These are phyloP conservation scores for Blastomussa wellsi DNA, from an alignment of 92 coral and sea anemone genomes.

Conservation along the genomic window DNA sequence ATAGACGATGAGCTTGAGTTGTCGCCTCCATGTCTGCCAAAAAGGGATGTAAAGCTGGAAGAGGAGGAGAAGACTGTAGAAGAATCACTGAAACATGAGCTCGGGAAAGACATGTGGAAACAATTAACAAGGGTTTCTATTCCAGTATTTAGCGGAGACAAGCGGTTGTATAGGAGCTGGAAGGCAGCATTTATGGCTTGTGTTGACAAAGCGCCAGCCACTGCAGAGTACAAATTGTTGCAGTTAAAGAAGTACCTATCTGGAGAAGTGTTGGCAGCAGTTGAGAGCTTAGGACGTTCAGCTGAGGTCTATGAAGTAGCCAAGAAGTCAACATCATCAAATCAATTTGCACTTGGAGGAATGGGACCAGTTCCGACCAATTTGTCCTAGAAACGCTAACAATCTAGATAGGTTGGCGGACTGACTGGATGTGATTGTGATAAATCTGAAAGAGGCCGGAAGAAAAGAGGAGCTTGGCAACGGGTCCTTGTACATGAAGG, in stretches of 20 bases:
- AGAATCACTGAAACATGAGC: conserved; percentile 36
- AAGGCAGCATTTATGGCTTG: no score
- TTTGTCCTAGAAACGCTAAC: conserved; percentile 25
- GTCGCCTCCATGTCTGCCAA: conserved; percentile 16
- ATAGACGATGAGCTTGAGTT: conserved; percentile 33
- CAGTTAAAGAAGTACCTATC: no score
- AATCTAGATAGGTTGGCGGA: conserved; percentile 37
- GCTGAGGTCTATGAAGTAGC: conserved; percentile 54
- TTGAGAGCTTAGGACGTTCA: no score
- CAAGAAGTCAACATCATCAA: conserved; percentile 73
- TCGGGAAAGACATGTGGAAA: conserved; percentile 65
- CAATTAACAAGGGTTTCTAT: conserved; percentile 68
- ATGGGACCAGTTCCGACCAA: conserved; percentile 29
- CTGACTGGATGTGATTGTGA: conserved; percentile 29
- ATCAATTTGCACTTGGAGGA: no score
- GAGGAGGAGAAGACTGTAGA: background rate
- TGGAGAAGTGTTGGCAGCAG: no score
- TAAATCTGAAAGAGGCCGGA: conserved; percentile 39
- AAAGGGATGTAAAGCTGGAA: background rate
- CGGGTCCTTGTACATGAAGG: no score
- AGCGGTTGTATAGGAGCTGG: no score
- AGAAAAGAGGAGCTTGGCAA: conserved; percentile 24
- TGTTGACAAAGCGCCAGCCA: no score
- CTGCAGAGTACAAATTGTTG: no score
- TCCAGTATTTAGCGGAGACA: conserved; percentile 63